Percentiles rank a stretch among this genome's conserved stretches.
phyloP scores from a whole-genome alignment of 2,888 invertebrate species.

The Euplagia quadripunctaria region DNA sequence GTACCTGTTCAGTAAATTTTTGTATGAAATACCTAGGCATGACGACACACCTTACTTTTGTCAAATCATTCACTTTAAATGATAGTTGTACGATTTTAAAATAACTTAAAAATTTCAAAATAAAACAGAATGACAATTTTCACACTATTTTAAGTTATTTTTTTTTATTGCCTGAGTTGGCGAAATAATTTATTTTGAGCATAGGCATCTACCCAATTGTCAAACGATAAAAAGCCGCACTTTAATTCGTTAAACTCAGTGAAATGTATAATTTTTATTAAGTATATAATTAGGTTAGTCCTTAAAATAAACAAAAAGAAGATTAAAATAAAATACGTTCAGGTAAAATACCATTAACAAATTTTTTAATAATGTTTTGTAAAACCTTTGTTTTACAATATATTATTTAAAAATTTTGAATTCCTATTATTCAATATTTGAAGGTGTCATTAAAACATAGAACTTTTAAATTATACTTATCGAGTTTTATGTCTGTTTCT shows the following conservation, averaged over 20 bases:
- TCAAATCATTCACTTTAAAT: too few species aligned
- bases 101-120: too few species aligned
- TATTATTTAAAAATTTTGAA: not conserved
- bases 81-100: too few species aligned
- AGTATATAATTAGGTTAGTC: not conserved
- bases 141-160: too few species aligned
- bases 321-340: not conserved
- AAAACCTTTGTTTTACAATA: not conserved
- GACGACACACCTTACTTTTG: too few species aligned
- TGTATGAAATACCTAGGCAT: too few species aligned
- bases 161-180: too few species aligned
- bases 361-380: not conserved
- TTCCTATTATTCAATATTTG: not conserved
- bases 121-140: too few species aligned
- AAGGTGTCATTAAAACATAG: not conserved
- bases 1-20: too few species aligned
- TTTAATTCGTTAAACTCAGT: not conserved
- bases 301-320: not conserved
- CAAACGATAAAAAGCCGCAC: not conserved
- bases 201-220: not conserved
- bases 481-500: constrained; percentile 16
- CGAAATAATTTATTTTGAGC: too few species aligned
- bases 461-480: constrained; percentile 2
- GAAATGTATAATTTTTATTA: not conserved
- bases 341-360: not conserved